Conservation (phyloP, 2,888 invertebrate genomes). For the Elegia similella region DNA sequence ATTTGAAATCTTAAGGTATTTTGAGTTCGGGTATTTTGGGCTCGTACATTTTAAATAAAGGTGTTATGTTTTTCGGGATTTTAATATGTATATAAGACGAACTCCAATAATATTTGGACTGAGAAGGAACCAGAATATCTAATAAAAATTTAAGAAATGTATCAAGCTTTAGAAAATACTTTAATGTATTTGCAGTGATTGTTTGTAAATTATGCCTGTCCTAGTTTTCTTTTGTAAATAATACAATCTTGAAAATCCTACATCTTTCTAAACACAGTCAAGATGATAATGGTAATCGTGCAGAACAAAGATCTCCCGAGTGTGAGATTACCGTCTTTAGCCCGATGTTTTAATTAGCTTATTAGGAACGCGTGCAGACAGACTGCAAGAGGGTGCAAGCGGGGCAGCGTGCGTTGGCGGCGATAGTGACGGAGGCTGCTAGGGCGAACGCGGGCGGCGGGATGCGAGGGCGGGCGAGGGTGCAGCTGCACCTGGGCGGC, state of each 20-base stretch:
- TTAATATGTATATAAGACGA: too few relatives aligned
- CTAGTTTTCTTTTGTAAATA: too few relatives aligned
- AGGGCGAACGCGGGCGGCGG: conserved; percentile 28
- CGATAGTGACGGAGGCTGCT: conserved; percentile 12
- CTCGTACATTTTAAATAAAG: too few relatives aligned
- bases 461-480: conserved; percentile 41
- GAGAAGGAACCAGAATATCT: too few relatives aligned
- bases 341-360: conserved; percentile 25
- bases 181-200: too few relatives aligned
- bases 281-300: neutral
- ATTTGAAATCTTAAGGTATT: too few relatives aligned
- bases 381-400: conserved; percentile 25
- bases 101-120: too few relatives aligned
- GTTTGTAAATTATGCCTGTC: too few relatives aligned
- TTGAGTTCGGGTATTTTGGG: too few relatives aligned
- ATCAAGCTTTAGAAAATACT: too few relatives aligned
- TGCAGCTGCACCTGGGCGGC: conserved; percentile 74
- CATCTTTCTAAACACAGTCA: neutral
- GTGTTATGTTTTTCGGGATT: too few relatives aligned
- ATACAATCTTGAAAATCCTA: neutral
- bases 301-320: neutral
- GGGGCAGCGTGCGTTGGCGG: conserved; percentile 17
- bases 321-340: conserved; percentile 18
- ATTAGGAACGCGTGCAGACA: conserved; percentile 25
- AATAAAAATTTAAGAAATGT: too few relatives aligned